Conservation (phyloP, 2,888 invertebrate genomes). For the Kuschelorhynchus macadamiae region DNA sequence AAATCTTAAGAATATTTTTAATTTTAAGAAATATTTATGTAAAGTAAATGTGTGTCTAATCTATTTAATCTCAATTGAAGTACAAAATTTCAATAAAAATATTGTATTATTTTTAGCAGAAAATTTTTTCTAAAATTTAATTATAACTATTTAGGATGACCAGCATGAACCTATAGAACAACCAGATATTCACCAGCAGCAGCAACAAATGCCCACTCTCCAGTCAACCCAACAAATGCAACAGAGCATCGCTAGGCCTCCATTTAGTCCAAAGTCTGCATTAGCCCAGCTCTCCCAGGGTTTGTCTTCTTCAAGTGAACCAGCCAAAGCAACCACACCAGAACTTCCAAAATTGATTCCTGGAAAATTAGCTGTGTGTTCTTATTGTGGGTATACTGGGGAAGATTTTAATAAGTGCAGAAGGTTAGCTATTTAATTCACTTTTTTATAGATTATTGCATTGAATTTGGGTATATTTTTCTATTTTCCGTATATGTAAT, state of each 20-base stretch:
- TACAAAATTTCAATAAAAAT: too few relatives aligned
- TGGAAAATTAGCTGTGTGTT: constrained; percentile 85
- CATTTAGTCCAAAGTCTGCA: background rate
- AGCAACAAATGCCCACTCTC: constrained; percentile 21
- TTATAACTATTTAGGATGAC: too few relatives aligned
- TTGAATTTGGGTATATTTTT: too few relatives aligned
- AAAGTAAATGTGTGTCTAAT: constrained; percentile 25
- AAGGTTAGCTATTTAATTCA: constrained; percentile 54
- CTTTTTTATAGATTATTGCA: background rate
- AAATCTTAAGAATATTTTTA: background rate
- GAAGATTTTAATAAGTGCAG: constrained; percentile 85
- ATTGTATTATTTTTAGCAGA: too few relatives aligned
- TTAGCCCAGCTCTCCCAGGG: background rate
- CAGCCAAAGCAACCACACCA: constrained; percentile 45
- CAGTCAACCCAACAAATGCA: constrained; percentile 14
- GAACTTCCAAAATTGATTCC: constrained; percentile 76
- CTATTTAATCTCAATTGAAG: too few relatives aligned
- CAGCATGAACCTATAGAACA: too few relatives aligned
- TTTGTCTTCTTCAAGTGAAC: constrained; percentile 21
- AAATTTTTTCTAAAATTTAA: too few relatives aligned
- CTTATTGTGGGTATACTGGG: constrained; percentile 84
- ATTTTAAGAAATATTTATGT: constrained; percentile 18
- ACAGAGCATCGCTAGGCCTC: background rate
- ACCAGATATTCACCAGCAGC: too few relatives aligned
- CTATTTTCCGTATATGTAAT: too few relatives aligned